Base-by-base conservation (phyloP, 2,888 invertebrate species). In the Brachylomia viminalis region DNA sequence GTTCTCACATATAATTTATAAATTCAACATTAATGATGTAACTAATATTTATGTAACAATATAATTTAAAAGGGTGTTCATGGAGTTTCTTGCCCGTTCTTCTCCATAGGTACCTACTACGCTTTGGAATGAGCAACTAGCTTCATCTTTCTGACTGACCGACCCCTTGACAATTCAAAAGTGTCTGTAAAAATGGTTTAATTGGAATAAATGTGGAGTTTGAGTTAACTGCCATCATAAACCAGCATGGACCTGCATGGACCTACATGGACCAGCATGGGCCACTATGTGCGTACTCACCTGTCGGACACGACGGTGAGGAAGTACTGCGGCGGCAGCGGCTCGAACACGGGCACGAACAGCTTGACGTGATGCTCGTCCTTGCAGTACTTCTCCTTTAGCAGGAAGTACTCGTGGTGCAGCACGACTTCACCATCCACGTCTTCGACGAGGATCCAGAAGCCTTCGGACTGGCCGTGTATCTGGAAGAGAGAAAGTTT, bases 341-440 rank as follows among this genome's bases (percentile, higher is more conserved):
- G 99, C 92, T 99, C 99, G 94, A 99, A 99, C 47, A 99, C 98
- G 0, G 99, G 99, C 66, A 99, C 99, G 93, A 99, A 99, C 95
- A 99, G 99, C 95, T 99, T 99, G 1, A 99, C 98, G 80, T 94
- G 97, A 93, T 99, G 99, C 92, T 99, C 99, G 92, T 99, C 99
- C 86, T 97, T 97, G 72, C 98, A 98, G 95, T 99, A 99, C 94
- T 99, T 99, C 78, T 99, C 97, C 94, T 99, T 99, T 6, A 99
- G 97, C 54, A 99, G 97, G 95, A 99, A 98, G 93, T 98, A 98
- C 93, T 99, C 99, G 93, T 99, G 99, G 94, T 99, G 99, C 15
- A 99, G 97, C 83, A 99, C 98, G 23, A 98, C 98, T 91, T 98
- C 98, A 0, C 98, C 98, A 94, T 98, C 98, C 17, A 98, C 98